phyloP scores from a whole-genome alignment of 2,888 invertebrate genomes.

The Luffia ferchaultella region DNA sequence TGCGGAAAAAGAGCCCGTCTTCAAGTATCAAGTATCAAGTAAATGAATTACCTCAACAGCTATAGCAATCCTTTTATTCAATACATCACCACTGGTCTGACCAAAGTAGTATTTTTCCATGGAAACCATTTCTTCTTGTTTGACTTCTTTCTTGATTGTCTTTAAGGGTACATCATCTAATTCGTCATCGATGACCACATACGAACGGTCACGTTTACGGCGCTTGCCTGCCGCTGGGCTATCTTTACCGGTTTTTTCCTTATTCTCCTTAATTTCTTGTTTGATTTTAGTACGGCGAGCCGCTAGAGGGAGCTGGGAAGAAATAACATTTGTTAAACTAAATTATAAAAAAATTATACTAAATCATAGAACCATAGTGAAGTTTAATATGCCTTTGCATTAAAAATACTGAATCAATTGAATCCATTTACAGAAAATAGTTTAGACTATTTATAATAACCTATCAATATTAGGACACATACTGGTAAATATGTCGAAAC shows the following conservation, averaged over 20 bases:
- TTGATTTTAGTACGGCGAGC: conserved; percentile 49
- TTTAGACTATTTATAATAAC: no score
- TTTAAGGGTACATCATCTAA: conserved; percentile 47
- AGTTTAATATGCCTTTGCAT: no score
- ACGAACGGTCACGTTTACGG: conserved; percentile 32
- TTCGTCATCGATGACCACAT: conserved; percentile 36
- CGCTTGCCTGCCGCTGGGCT: conserved; percentile 19
- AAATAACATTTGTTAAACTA: no score
- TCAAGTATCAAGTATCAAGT: no score
- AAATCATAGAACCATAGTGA: no score
- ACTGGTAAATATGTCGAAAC: no score
- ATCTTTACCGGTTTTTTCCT: conserved; percentile 11
- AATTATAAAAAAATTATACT: no score
- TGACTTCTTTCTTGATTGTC: conserved; percentile 46
- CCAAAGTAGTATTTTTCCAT: conserved; percentile 74
- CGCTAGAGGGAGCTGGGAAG: conserved; percentile 38
- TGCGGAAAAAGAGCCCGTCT: no score
- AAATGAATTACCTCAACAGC: conserved; percentile 52
- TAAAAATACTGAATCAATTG: no score
- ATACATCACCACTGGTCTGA: conserved; percentile 38
- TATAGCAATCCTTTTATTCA: conserved; percentile 27
- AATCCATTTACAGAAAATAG: no score
- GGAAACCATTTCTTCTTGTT: conserved; percentile 56
- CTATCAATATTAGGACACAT: no score
- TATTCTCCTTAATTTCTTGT: conserved; percentile 29